These are phyloP conservation scores for Harpegnathos saltator DNA, from an alignment of 1,140 invertebrate genomes.

Conservation along the genomic window DNA sequence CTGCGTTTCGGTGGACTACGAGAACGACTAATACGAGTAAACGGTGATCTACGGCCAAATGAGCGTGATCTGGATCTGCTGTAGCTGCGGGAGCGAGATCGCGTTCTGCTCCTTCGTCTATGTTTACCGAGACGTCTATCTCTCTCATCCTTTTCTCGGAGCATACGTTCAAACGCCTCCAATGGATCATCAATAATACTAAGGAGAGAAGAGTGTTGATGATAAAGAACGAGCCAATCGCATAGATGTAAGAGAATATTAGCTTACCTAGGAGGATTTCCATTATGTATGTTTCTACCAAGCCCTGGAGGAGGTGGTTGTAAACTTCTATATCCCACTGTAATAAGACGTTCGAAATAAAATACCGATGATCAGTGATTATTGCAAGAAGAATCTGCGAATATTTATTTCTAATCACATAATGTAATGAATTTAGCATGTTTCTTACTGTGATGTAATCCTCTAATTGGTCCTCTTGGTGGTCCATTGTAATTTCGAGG, in stretches of 20 bases:
- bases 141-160: constrained; percentile 93
- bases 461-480: constrained; percentile 82
- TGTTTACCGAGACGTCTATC: constrained; percentile 89
- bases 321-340: constrained; percentile 82
- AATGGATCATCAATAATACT: constrained; percentile 93
- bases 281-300: constrained; percentile 83
- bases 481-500: constrained; percentile 82
- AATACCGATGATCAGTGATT: neutral
- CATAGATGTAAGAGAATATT: neutral
- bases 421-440: neutral
- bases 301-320: constrained; percentile 84
- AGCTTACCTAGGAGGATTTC: constrained; percentile 83
- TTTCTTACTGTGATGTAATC: constrained; percentile 83
- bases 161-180: constrained; percentile 93
- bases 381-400: neutral
- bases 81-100: constrained; percentile 86
- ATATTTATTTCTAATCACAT: neutral
- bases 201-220: constrained; percentile 65
- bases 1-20: constrained; percentile 82
- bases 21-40: constrained; percentile 81
- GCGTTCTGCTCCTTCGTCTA: constrained; percentile 85
- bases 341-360: constrained; percentile 39
- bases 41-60: constrained; percentile 81
- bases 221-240: neutral
- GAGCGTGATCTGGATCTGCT: constrained; percentile 85